These are phyloP conservation scores for Rhabdornis inornatus DNA, from an alignment of 2,113 vertebrate genomes.

Conservation along the genomic window DNA sequence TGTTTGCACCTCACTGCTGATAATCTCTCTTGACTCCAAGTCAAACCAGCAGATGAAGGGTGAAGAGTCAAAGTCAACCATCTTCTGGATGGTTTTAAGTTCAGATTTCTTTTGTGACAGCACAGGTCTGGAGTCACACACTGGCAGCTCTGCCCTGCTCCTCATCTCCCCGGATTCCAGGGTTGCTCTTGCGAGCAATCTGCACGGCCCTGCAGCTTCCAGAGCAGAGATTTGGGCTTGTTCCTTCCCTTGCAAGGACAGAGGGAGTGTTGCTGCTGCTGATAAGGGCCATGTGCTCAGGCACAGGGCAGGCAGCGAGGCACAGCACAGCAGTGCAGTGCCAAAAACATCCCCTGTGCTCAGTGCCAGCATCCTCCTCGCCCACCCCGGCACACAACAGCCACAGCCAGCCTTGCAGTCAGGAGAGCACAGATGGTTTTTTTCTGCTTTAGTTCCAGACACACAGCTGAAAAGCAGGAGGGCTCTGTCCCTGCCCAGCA, in stretches of 20 bases:
- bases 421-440: neutral
- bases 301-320: fast-evolving
- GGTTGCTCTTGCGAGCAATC: neutral
- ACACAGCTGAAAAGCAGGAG: neutral
- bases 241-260: neutral
- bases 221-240: neutral
- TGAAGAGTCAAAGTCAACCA: neutral
- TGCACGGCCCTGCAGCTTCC: neutral
- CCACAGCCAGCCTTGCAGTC: neutral
- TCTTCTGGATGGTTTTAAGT: neutral
- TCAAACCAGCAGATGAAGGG: neutral
- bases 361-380: neutral
- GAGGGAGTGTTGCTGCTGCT: neutral
- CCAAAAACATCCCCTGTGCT: neutral
- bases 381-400: neutral
- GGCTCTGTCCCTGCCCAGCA: neutral
- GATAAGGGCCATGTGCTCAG: neutral
- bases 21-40: neutral
- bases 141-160: neutral
- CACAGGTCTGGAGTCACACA: fast-evolving
- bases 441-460: neutral
- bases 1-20: neutral
- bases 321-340: fast-evolving
- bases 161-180: neutral
- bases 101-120: neutral